A percentile compares a stretch with the other conserved stretches of the same genome.
These are phyloP conservation scores for Papilio machaon DNA, from an alignment of 1,140 invertebrate genomes.

Conservation along the genomic window DNA sequence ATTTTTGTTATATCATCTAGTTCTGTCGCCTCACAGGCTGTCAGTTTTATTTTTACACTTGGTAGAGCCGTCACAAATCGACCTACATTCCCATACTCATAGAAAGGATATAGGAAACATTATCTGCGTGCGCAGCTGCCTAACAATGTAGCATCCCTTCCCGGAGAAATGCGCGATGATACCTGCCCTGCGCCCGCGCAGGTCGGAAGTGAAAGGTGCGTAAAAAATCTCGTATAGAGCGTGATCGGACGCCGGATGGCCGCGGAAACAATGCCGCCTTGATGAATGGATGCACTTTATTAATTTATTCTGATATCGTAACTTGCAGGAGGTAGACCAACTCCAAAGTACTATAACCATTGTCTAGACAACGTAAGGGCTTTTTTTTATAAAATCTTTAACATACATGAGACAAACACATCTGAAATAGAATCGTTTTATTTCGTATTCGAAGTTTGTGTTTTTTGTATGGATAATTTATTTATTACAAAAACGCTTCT, in stretches of 20 bases:
- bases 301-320: slow-evolving; percentile 43
- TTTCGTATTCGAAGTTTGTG: not conserved
- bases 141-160: slow-evolving; percentile 51
- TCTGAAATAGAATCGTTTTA: not conserved
- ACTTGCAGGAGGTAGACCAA: slow-evolving; percentile 18
- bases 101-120: slow-evolving; percentile 58
- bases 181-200: slow-evolving; percentile 63
- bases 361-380: not conserved
- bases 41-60: slow-evolving; percentile 25
- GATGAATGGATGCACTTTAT: slow-evolving; percentile 41
- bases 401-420: not conserved
- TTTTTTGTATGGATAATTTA: not conserved
- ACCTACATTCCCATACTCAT: slow-evolving; percentile 54
- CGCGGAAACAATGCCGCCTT: slow-evolving; percentile 46
- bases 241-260: slow-evolving; percentile 52
- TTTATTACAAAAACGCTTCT: slow-evolving; percentile 31
- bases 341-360: not conserved
- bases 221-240: slow-evolving; percentile 64
- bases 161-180: slow-evolving; percentile 52
- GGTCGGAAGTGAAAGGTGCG: slow-evolving; percentile 73
- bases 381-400: not conserved
- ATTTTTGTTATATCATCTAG: not conserved
- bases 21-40: not conserved
- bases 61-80: slow-evolving; percentile 2
- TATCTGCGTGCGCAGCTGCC: slow-evolving; percentile 57